These are phyloP conservation scores for Syngnathus scovelli DNA, from an alignment of 2,113 vertebrate genomes.

Conservation along the genomic window DNA sequence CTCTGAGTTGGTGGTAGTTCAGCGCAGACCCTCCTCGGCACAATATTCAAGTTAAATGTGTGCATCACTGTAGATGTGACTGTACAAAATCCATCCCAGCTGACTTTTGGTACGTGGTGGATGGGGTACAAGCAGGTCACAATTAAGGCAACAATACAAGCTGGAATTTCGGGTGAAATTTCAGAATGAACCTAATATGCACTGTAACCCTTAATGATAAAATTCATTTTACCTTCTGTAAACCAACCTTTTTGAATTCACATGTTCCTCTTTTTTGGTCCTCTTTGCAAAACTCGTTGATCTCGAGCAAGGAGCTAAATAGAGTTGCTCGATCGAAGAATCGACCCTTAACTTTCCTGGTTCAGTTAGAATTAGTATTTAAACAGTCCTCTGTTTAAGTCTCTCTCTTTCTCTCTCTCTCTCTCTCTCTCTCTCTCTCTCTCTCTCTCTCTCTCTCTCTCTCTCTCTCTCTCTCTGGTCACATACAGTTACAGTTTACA, in stretches of 20 bases:
- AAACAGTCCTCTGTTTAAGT: not conserved
- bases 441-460: too few species aligned
- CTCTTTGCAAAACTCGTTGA: not conserved
- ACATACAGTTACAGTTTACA: too few species aligned
- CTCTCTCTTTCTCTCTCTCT: too few species aligned
- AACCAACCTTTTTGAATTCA: not conserved
- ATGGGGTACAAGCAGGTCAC: not conserved
- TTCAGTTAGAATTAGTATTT: not conserved
- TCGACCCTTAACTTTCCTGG: not conserved
- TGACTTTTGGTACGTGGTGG: not conserved
- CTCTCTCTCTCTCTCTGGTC: too few species aligned
- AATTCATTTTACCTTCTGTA: not conserved
- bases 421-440: too few species aligned
- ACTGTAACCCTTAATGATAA: not conserved
- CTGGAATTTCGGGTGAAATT: not conserved
- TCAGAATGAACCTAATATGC: not conserved
- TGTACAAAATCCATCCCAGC: not conserved
- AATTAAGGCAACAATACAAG: not conserved
- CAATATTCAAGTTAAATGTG: not conserved
- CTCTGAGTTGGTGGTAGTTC: slow-evolving; percentile 28
- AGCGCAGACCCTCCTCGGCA: slow-evolving; percentile 21
- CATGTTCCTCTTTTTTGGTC: not conserved
- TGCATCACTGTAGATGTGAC: not conserved
- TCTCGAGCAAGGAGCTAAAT: not conserved
- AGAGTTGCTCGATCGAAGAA: not conserved